Evolutionary conservation across 2,888 invertebrate genomes (phyloP), one percentile per base, ranked within the genome.

Genomic region (Sesia bembeciformis): DNA sequence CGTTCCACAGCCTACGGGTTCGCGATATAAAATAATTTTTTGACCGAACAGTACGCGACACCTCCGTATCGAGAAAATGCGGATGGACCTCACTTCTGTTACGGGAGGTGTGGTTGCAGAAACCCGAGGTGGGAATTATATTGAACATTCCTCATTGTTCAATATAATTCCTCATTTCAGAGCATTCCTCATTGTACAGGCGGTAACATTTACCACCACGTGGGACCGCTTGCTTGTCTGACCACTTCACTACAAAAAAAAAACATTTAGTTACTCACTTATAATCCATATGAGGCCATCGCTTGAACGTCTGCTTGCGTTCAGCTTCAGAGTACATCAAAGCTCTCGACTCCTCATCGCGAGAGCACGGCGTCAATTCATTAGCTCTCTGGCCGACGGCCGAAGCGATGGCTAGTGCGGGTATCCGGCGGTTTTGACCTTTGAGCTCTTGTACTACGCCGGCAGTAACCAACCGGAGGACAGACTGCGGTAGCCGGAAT

Each of bases 211-310:
- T 7, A 50, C 23, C 23, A 43, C n/a, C 43, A 43, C 4, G 43
- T 7, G 7, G 23, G 43, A 7, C 7, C 4, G 43, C n/a, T n/a
- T 4, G 43, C 43, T n/a, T 5, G 7, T 43, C 2, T 43, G 7
- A 4, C 42, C 6, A 42, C 5, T n/a, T 43, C n/a, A 5, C n/a
- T n/a, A 43, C 43, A 43, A 43, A 43, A 6, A 43, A 42, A 43
- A 4, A 5, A n/a, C 43, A 4, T n/a, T 43, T 4, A 43, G 50
- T 51, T 39, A 84, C 90, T 88, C 75, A 96, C 96, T 97, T 97
- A 86, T 97, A 98, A 81, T 97, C 96, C 96, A 97, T 97, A 74
- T 98, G 98, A 3, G 98, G 98, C 98, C 98, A 98, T 72, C 95
- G 93, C 62, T 94, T 94, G 83, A 98, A 98, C 0, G 98, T 97